These are phyloP conservation scores for Cryptoprocta ferox DNA, from an alignment of 2,797 vertebrate species.

Conservation along the genomic window DNA sequence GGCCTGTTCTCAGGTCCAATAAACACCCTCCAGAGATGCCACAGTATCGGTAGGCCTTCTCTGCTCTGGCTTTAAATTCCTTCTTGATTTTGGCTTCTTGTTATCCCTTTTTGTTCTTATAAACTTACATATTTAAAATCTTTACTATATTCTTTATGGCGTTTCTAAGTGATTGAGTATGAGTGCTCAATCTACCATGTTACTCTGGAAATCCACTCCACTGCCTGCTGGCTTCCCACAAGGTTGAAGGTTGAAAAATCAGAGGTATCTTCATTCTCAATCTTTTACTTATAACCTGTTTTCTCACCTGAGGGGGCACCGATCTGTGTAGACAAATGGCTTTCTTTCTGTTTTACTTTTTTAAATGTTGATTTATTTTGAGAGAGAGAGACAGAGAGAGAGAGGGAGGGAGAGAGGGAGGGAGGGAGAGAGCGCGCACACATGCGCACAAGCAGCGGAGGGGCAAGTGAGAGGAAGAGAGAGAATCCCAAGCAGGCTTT, in stretches of 20 bases:
- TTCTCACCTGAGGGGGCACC: background rate
- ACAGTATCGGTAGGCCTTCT: background rate
- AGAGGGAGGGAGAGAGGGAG: too few relatives aligned
- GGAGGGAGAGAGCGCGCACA: too few relatives aligned
- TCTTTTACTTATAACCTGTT: background rate
- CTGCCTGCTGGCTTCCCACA: background rate
- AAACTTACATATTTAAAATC: background rate
- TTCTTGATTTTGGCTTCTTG: background rate
- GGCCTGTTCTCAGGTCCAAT: background rate
- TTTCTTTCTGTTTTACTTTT: background rate
- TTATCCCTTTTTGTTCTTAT: background rate
- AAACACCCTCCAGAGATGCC: background rate
- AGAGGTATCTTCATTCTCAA: background rate
- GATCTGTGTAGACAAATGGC: background rate
- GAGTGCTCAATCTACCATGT: background rate
- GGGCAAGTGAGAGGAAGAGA: too few relatives aligned
- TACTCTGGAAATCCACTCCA: background rate
- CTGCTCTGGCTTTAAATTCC: background rate
- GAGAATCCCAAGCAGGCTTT: too few relatives aligned
- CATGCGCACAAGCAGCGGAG: too few relatives aligned
- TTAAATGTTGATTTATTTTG: too few relatives aligned
- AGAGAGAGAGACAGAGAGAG: too few relatives aligned
- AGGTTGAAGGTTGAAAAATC: background rate
- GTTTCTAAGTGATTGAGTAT: background rate
- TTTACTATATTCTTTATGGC: fast-evolving